A percentile compares a stretch with the other conserved stretches of the same genome.
Conservation (phyloP, 2,888 invertebrate genomes). For the Agrochola lychnidis region DNA sequence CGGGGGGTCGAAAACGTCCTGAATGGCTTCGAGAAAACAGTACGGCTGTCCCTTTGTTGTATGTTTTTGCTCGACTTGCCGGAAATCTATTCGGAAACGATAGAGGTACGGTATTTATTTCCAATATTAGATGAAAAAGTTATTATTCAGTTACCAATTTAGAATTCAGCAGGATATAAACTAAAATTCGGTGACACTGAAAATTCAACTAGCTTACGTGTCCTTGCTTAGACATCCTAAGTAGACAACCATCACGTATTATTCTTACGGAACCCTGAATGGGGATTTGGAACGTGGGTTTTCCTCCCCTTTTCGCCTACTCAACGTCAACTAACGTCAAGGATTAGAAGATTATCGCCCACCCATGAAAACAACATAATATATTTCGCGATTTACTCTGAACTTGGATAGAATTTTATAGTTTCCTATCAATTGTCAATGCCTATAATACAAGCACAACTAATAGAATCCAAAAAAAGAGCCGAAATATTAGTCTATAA, state of each 20-base stretch:
- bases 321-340: conserved; percentile 51
- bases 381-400: conserved; percentile 32
- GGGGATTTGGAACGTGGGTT: conserved; percentile 29
- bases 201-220: background rate
- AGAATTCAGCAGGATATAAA: background rate
- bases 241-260: conserved; percentile 21
- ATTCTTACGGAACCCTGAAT: conserved; percentile 27
- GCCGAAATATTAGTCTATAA: background rate
- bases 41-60: no score
- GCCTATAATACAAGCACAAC: background rate
- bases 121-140: background rate
- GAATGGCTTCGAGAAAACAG: no score
- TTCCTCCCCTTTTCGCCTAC: conserved; percentile 40
- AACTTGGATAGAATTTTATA: conserved; percentile 1
- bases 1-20: no score
- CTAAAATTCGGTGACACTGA: background rate
- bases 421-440: background rate
- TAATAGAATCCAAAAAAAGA: background rate
- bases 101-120: background rate
- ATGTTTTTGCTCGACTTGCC: no score
- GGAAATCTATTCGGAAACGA: conserved; percentile 26
- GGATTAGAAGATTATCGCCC: conserved; percentile 50
- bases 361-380: conserved; percentile 38
- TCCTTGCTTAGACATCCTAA: conserved; percentile 4
- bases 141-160: background rate